phyloP scores from a whole-genome alignment of 2,888 invertebrate genomes.

The Geophilus truncorum region DNA sequence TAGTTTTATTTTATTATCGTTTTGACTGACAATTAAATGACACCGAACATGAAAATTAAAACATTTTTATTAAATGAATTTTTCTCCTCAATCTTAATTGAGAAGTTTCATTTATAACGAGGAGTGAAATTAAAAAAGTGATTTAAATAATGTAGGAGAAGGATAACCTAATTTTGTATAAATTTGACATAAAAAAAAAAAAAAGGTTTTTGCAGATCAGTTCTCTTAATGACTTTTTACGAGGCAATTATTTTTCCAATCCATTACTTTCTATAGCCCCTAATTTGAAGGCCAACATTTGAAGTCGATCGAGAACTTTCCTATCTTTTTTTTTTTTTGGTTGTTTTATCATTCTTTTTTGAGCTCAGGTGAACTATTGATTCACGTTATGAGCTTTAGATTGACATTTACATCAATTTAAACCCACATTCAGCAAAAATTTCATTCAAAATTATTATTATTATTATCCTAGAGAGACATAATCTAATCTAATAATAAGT shows the following conservation, averaged over 20 bases:
- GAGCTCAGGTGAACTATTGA: background rate
- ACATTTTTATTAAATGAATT: background rate
- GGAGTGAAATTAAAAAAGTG: background rate
- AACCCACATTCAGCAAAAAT: no score
- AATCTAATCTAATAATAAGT: background rate
- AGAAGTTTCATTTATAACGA: background rate
- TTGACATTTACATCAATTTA: background rate
- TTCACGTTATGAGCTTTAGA: background rate
- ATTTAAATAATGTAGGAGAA: background rate
- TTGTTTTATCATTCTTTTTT: background rate
- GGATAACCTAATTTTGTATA: background rate
- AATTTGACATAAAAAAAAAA: background rate
- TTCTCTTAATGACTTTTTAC: background rate
- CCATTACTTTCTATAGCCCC: background rate
- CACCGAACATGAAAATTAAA: background rate
- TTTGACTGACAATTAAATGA: background rate
- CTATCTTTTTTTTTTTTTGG: background rate
- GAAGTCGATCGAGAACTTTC: background rate
- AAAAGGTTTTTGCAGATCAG: background rate
- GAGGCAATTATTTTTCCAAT: slow-evolving; percentile 17
- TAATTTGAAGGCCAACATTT: slow-evolving; percentile 8
- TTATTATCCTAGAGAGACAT: background rate
- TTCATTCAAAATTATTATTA: no score
- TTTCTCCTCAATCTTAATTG: background rate
- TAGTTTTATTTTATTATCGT: background rate